Evolutionary conservation across 2,113 vertebrate species (phyloP), one percentile per base, ranked within the genome.

Genomic region (Empidonax alnorum): DNA sequence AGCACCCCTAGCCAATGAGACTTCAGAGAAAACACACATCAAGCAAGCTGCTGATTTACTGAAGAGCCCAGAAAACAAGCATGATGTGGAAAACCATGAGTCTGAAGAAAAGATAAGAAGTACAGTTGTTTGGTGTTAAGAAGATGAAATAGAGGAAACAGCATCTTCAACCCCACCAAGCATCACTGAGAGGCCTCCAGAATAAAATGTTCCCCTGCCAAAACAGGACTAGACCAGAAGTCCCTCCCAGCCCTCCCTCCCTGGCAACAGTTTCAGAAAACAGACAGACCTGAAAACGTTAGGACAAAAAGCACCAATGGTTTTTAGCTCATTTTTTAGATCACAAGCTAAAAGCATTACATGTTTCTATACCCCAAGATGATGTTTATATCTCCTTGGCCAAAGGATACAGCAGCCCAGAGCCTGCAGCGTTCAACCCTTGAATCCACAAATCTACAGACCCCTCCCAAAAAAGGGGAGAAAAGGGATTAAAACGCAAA

Each of bases 71-170:
- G 73, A 37, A 81, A 77, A 76, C 5, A 66, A 37, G 9, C 27
- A 8, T 0, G 0, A 12, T 17, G 20, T 46, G 56, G 59, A 69
- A 84, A 80, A 84, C 2, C 33, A 20, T 1, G n/a, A 67, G 24
- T 39, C 39, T 50, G 25, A n/a, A 10, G 37, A 10, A 49, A 28
- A 56, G 14, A 49, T 3, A 5, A 77, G 59, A 74, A 63, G 56
- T 4, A 2, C 15, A 19, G 16, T 16, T 23, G 9, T 39, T 24
- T 52, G 71, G 24, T 33, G 30, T 63, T 47, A 56, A 44, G 47
- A 37, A 6, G 53, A 72, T 3, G 7, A 84, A 90, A 50, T 0
- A 0, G 23, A 75, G 14, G 33, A 62, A 75, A 62, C 31, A 66
- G 25, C 66, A 73, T 39, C 73, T 52, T 73, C 59, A 66, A 5